Base-by-base conservation (phyloP, 1,140 invertebrate species). In the Euglossa dilemma region DNA sequence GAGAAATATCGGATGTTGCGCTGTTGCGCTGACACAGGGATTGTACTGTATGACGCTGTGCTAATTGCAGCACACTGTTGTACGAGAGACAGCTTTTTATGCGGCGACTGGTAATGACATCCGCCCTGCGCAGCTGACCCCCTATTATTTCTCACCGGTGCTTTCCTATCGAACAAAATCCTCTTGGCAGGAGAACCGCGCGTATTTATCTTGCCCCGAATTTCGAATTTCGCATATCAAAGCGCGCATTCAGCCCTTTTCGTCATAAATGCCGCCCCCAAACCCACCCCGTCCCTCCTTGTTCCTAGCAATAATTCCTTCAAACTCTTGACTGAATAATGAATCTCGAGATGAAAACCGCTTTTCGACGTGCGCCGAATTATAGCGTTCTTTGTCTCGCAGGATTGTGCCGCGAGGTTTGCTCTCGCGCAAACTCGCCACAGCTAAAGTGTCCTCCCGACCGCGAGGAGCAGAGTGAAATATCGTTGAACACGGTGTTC, bases 61-160 rank as follows among this genome's bases (percentile, higher is more conserved):
- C 74, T 88, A 88, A 88, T 88, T 88, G 87, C 87, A 71, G 70
- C 78, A 74, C 67, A 69, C 66, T 85, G 87, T 78, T 87, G 70
- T 85, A 87, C 54, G 73, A 57, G 73, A 78, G 83, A 79, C 79
- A 87, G 87, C 86, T 92, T 92, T 92, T 92, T 92, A 92, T 90
- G 85, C 85, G 85, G 81, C 85, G 85, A 84, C 86, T 92, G 91
- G 83, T 85, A 83, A 87, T 92, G 91, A 92, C 91, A 92, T 79
- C 86, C 91, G 91, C 88, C 71, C 77, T 74, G 83, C 83, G 86
- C 91, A 92, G 91, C 88, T 92, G 90, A 92, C 88, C 91, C 90
- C 88, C 90, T 80, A 92, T 92, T 92, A 92, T 92, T 91, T 91
- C 89, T 88, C 88, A 59, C 79, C 80, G 74, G 80, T 83, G 80